Base-by-base conservation (phyloP, 2,113 vertebrate genomes). In the Garra rufa region DNA sequence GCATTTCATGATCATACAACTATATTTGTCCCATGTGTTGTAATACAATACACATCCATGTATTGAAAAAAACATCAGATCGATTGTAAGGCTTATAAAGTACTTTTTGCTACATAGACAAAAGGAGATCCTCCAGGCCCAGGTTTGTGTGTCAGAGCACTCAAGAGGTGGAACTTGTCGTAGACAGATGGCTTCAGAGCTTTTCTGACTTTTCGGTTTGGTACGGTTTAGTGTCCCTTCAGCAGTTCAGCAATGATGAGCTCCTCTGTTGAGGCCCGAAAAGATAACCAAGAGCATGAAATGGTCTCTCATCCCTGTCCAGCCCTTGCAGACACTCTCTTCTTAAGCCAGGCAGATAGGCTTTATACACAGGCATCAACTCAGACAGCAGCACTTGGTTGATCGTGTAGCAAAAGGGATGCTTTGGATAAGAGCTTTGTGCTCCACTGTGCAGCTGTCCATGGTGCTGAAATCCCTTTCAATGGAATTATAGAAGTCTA, bases 281-380 rank as follows among this genome's bases (percentile, higher is more conserved):
- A 14, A 57, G 83, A 85, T 79, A 78, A 85, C 50, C 24, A 30
- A 79, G 26, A 34, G 65, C 50, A 71, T 82, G 26, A 70, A 82
- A 71, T 82, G 46, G 80, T 82, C 76, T 85, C 83, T 85, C 76
- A 85, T 85, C 65, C 50, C 76, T 46, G 76, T 79, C 83, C 83
- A 85, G 76, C 19, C 61, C 67, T 74, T n/a, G 55, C 63, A 34
- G 67, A 76, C 63, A 41, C 67, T 17, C 65, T 55, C 61, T 41
- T 84, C 76, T 57, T 85, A 48, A 85, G 75, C 63, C 76, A 85
- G 83, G 43, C 38, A 71, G 76, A 70, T 30, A 55, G 83, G 83
- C 38, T 73, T 71, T 81, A 70, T 34, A 70, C 28, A 41, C 46
- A 41, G 61, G 17, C 75, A 57, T 55, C 30, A 55, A 52, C 78